These are phyloP conservation scores for Arenaria interpres DNA, from an alignment of 2,113 vertebrate genomes.

Conservation along the genomic window DNA sequence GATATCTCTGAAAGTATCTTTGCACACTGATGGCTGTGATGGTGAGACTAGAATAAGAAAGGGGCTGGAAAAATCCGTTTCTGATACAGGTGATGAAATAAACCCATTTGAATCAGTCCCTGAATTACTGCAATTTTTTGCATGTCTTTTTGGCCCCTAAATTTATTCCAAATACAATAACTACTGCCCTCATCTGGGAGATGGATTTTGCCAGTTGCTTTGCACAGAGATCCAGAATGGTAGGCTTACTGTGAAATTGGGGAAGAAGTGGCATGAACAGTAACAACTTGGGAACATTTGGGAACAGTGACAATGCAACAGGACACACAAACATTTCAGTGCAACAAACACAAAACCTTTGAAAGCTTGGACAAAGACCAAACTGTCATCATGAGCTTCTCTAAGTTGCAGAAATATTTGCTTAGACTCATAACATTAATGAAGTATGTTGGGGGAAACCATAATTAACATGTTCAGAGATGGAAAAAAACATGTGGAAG, in stretches of 20 bases:
- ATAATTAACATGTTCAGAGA: constrained; percentile 16
- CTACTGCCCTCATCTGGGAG: not conserved
- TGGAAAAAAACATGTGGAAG: not conserved
- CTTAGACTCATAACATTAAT: not conserved
- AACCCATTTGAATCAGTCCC: not conserved
- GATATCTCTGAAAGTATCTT: not conserved
- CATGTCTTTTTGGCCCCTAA: not conserved
- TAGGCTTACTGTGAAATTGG: not conserved
- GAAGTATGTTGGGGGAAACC: not conserved
- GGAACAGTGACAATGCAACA: not conserved
- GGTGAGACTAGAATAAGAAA: not conserved
- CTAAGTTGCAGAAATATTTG: not conserved
- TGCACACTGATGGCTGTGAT: not conserved
- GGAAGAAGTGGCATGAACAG: not conserved
- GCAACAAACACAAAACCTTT: not conserved
- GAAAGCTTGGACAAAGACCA: not conserved
- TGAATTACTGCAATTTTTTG: not conserved
- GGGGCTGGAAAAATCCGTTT: not conserved
- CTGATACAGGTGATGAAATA: not conserved
- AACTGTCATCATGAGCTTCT: not conserved
- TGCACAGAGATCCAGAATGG: not conserved
- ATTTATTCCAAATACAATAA: not conserved
- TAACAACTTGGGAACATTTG: not conserved
- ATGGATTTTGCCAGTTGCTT: not conserved
- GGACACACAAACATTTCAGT: not conserved